Conservation (phyloP, 2,888 invertebrate genomes). For the Iphiclides podalirius region DNA sequence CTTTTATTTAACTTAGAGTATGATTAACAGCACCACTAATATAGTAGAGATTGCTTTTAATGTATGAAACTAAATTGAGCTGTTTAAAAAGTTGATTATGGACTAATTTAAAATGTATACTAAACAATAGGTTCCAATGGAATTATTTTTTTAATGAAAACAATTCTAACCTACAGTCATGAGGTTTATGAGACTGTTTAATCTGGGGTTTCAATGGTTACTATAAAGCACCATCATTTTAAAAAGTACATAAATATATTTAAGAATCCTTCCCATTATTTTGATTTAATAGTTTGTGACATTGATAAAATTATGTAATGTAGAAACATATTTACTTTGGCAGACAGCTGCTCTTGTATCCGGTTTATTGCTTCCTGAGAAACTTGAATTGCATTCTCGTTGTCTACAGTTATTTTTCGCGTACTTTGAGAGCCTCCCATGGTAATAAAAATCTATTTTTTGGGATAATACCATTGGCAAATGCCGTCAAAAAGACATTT, state of each 20-base stretch:
- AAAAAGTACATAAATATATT: too few relatives aligned
- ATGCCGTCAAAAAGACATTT: slow-evolving; percentile 69
- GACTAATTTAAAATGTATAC: not conserved
- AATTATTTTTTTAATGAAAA: not conserved
- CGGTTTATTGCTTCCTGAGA: slow-evolving; percentile 73
- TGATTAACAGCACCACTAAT: too few relatives aligned
- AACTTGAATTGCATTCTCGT: slow-evolving; percentile 73
- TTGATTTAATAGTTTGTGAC: slow-evolving; percentile 55
- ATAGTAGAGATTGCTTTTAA: too few relatives aligned
- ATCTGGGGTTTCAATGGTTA: too few relatives aligned
- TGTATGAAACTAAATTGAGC: too few relatives aligned
- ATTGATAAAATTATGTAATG: slow-evolving; percentile 77
- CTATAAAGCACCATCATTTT: too few relatives aligned
- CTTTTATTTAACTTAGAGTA: too few relatives aligned
- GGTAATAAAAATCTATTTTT: slow-evolving; percentile 52
- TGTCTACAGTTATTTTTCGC: slow-evolving; percentile 70
- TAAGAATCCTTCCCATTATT: slow-evolving; percentile 30
- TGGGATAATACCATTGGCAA: slow-evolving; percentile 61
- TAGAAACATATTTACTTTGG: slow-evolving; percentile 65
- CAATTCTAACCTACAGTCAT: not conserved
- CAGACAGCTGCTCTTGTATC: slow-evolving; percentile 64
- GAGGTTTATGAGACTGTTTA: not conserved
- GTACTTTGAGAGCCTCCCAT: slow-evolving; percentile 82
- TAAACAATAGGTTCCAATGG: not conserved
- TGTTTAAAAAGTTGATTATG: too few relatives aligned